These are phyloP conservation scores for Oligia strigilis DNA, from an alignment of 2,888 invertebrate genomes.

Conservation along the genomic window DNA sequence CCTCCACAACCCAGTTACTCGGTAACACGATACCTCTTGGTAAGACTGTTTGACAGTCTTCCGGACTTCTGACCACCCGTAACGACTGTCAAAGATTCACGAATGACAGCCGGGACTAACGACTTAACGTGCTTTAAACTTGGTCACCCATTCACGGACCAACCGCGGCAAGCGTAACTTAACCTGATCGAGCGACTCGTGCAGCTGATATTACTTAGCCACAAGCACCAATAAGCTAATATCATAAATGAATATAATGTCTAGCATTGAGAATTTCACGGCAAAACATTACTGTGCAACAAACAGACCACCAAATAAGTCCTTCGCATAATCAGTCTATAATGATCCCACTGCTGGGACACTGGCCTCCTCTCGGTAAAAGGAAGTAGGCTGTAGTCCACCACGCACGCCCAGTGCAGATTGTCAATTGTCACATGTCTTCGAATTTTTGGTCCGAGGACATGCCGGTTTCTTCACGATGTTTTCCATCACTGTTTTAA, in stretches of 20 bases:
- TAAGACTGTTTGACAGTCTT: neutral
- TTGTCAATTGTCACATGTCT: too few species aligned
- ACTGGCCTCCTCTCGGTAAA: too few species aligned
- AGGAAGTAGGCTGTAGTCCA: too few species aligned
- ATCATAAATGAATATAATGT: neutral
- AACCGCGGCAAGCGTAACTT: neutral
- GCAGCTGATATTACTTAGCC: neutral
- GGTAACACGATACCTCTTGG: neutral
- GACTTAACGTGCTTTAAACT: neutral
- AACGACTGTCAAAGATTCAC: neutral
- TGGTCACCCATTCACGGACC: neutral
- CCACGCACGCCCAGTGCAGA: too few species aligned
- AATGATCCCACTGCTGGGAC: too few species aligned
- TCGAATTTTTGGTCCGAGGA: too few species aligned
- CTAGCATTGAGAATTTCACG: constrained; percentile 9
- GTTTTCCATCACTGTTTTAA: too few species aligned
- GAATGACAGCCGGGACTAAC: neutral
- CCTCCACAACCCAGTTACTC: neutral
- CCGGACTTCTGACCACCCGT: neutral
- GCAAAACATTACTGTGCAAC: constrained; percentile 7
- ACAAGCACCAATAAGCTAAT: neutral
- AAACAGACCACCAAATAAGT: constrained; percentile 48
- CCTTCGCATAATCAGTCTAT: constrained; percentile 2
- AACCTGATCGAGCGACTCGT: neutral
- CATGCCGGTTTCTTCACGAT: too few species aligned